phyloP scores from a whole-genome alignment of 23 tunicate genomes.

The Styela clava region DNA sequence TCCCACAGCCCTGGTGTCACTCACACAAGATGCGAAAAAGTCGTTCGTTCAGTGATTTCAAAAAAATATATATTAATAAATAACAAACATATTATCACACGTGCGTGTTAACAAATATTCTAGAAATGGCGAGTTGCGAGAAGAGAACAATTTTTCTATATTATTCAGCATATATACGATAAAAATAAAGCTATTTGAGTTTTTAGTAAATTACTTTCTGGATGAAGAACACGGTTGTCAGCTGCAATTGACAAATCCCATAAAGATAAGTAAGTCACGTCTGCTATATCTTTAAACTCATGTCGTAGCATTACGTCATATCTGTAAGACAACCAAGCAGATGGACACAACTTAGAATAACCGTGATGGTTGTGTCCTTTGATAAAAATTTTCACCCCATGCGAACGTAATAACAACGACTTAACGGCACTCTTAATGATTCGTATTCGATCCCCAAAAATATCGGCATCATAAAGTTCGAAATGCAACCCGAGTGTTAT shows the following conservation, averaged over 20 bases:
- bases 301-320: slow-evolving; percentile 26
- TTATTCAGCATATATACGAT: slow-evolving; percentile 1
- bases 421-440: slow-evolving; percentile 33
- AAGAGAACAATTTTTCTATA: too few relatives aligned
- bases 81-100: too few relatives aligned
- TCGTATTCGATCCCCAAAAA: slow-evolving; percentile 33
- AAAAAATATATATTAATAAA: too few relatives aligned
- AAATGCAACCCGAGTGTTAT: slow-evolving; percentile 58
- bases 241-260: slow-evolving; percentile 38
- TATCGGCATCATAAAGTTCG: slow-evolving; percentile 45
- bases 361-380: slow-evolving; percentile 52
- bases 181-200: background rate
- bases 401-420: slow-evolving; percentile 41
- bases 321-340: slow-evolving; percentile 34
- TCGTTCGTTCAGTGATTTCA: too few relatives aligned
- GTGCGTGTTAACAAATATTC: too few relatives aligned
- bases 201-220: background rate
- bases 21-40: too few relatives aligned
- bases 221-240: slow-evolving; percentile 5
- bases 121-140: too few relatives aligned
- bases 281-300: slow-evolving; percentile 11
- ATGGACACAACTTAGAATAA: background rate
- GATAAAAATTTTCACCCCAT: slow-evolving; percentile 34
- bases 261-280: slow-evolving; percentile 14
- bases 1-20: too few relatives aligned